Evolutionary conservation across 2,888 invertebrate genomes (phyloP).

Genomic region (Zhengitettix transpicula): DNA sequence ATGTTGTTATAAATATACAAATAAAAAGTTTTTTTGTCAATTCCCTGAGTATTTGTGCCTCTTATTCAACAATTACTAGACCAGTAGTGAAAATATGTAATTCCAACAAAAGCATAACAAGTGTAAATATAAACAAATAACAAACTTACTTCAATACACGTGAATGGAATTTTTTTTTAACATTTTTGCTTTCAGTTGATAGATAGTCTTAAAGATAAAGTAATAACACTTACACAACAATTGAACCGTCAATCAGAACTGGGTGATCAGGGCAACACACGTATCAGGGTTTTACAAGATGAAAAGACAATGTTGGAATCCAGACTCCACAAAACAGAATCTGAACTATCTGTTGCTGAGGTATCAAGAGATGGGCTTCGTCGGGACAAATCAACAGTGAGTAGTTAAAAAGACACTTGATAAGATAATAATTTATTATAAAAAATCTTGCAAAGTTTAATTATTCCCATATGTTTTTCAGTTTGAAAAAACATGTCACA

Average conservation of each 20-base stretch:
- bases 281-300: slow-evolving; percentile 52
- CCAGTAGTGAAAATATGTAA: too few species aligned
- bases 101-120: too few species aligned
- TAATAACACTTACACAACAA: slow-evolving; percentile 54
- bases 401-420: slow-evolving; percentile 15
- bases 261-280: slow-evolving; percentile 43
- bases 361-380: slow-evolving; percentile 52
- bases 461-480: not conserved
- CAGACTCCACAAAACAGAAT: slow-evolving; percentile 60
- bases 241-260: slow-evolving; percentile 47
- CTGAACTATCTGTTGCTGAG: slow-evolving; percentile 58
- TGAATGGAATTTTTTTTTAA: too few species aligned
- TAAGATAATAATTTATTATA: not conserved
- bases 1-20: too few species aligned
- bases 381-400: slow-evolving; percentile 61
- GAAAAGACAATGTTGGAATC: slow-evolving; percentile 58
- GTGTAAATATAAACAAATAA: too few species aligned
- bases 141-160: too few species aligned
- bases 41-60: too few species aligned
- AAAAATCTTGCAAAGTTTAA: not conserved
- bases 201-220: slow-evolving; percentile 46
- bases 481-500: not conserved
- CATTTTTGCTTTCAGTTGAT: too few species aligned
- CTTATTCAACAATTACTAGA: too few species aligned
- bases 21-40: too few species aligned